Conservation (phyloP, 2,888 invertebrate genomes). For the Lochmaea crataegi region DNA sequence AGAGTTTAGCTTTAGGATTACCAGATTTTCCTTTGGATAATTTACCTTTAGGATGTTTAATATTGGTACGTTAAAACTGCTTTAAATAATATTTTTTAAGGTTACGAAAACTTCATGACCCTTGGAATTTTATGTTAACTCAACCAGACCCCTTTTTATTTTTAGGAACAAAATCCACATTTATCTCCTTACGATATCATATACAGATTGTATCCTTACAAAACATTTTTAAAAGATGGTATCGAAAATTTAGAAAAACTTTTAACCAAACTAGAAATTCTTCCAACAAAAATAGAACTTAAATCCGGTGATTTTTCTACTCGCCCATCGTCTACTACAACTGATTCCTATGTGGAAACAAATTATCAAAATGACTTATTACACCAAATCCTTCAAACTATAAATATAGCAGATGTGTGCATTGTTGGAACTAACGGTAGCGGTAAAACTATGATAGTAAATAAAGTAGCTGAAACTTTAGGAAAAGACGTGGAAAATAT, state of each 20-base stretch:
- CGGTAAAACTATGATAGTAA: conserved; percentile 87
- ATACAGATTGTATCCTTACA: conserved; percentile 85
- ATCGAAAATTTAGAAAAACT: conserved; percentile 78
- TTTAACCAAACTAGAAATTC: conserved; percentile 73
- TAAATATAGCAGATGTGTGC: conserved; percentile 86
- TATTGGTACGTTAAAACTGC: conserved; percentile 69
- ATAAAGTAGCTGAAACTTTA: conserved; percentile 80
- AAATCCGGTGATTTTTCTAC: conserved; percentile 11
- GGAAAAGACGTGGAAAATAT: conserved; percentile 88
- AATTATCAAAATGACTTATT: conserved; percentile 83
- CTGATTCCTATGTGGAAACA: conserved; percentile 72
- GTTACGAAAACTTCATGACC: no score
- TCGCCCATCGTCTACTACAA: conserved; percentile 31
- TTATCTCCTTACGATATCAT: conserved; percentile 77
- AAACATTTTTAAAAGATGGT: conserved; percentile 82
- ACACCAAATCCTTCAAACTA: conserved; percentile 81
- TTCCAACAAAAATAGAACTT: conserved; percentile 29
- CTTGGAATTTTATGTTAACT: no score
- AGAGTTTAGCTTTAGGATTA: conserved; percentile 76
- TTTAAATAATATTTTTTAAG: no score
- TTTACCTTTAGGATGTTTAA: conserved; percentile 67
- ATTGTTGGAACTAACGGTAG: conserved; percentile 90
- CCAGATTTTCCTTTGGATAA: conserved; percentile 94
- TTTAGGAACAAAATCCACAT: conserved; percentile 78
- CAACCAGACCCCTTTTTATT: conserved; percentile 43